Conservation (phyloP, 2,888 invertebrate genomes). For the Nineta flava region DNA sequence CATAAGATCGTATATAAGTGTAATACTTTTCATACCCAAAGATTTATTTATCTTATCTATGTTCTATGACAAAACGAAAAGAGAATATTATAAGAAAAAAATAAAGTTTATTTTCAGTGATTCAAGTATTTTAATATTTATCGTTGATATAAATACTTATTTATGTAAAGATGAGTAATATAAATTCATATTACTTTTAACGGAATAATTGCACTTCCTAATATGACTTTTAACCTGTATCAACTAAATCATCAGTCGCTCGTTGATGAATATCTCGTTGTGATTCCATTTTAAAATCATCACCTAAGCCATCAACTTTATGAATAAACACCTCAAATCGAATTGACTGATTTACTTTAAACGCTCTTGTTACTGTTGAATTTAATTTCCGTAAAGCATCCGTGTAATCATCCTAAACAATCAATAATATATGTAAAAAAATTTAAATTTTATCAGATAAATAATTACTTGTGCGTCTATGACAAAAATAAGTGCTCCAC, state of each 20-base stretch:
- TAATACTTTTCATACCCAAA: too few species aligned
- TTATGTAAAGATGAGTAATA: too few species aligned
- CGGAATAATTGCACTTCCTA: too few species aligned
- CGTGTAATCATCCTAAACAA: slow-evolving; percentile 80
- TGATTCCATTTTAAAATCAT: slow-evolving; percentile 98
- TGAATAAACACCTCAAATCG: slow-evolving; percentile 98
- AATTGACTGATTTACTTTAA: slow-evolving; percentile 88
- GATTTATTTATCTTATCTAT: too few species aligned
- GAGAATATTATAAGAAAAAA: too few species aligned
- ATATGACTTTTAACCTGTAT: too few species aligned
- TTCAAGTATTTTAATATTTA: too few species aligned
- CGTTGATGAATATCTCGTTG: slow-evolving; percentile 96
- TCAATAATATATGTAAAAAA: slow-evolving; percentile 15
- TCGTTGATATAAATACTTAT: too few species aligned
- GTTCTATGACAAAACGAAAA: too few species aligned
- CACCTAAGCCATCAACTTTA: slow-evolving; percentile 97
- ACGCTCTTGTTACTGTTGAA: slow-evolving; percentile 85
- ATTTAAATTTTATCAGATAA: slow-evolving; percentile 18
- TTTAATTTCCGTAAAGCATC: slow-evolving; percentile 89
- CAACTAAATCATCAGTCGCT: slow-evolving; percentile 85
- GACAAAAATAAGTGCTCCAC: slow-evolving; percentile 96
- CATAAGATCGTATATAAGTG: too few species aligned
- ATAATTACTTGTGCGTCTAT: slow-evolving; percentile 92
- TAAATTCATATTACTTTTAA: too few species aligned
- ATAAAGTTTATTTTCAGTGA: too few species aligned